Percentiles rank a stretch among this genome's conserved stretches.
phyloP scores from a whole-genome alignment of 2,888 invertebrate genomes.

The Ophraella communa region DNA sequence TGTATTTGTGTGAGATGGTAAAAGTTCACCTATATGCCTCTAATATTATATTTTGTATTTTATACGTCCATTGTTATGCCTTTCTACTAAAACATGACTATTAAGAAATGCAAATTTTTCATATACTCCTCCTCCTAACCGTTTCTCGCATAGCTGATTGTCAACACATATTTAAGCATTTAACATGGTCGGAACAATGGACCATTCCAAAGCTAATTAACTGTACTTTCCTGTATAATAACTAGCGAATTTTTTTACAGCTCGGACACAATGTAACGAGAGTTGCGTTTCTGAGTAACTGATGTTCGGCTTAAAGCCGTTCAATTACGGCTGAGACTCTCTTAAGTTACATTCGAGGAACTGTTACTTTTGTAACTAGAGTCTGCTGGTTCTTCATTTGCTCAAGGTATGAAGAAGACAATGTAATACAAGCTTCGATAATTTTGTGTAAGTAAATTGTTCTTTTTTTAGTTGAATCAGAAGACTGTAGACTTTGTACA shows the following conservation, averaged over 20 bases:
- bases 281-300: neutral
- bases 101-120: constrained; percentile 20
- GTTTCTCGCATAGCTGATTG: constrained; percentile 29
- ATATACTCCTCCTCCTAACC: constrained; percentile 7
- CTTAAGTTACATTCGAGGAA: neutral
- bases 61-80: neutral
- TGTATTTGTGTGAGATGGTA: too few relatives aligned
- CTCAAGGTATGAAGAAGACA: too few relatives aligned
- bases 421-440: too few relatives aligned
- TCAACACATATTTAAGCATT: constrained; percentile 33
- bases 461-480: too few relatives aligned
- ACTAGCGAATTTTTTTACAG: constrained; percentile 31
- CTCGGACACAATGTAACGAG: constrained; percentile 30
- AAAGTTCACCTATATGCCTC: neutral
- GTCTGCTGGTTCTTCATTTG: neutral
- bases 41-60: neutral
- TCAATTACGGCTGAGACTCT: neutral
- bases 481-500: too few relatives aligned
- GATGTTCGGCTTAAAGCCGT: neutral
- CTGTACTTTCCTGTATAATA: constrained; percentile 37
- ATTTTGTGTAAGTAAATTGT: too few relatives aligned
- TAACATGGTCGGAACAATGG: constrained; percentile 38
- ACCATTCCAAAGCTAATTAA: constrained; percentile 39
- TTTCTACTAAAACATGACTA: constrained; percentile 5
- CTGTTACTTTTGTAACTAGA: neutral